phyloP scores from a whole-genome alignment of 2,888 invertebrate genomes.

The Drosophila cyrtoloma region DNA sequence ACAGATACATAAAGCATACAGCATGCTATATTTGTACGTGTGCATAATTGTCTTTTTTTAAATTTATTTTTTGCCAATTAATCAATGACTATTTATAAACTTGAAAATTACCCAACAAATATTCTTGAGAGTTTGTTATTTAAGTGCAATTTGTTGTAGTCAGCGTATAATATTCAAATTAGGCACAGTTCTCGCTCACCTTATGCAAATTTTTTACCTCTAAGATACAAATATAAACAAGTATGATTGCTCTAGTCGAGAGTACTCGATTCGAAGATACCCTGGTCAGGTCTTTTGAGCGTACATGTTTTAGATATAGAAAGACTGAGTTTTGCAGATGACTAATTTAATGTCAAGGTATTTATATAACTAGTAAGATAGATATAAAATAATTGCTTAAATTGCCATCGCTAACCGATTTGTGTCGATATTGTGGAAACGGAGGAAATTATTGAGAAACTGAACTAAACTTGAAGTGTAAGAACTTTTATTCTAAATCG shows the following conservation, averaged over 20 bases:
- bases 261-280: not conserved
- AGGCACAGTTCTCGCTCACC: conserved; percentile 50
- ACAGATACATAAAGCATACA: conserved; percentile 14
- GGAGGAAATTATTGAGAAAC: too few relatives aligned
- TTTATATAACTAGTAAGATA: too few relatives aligned
- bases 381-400: too few relatives aligned
- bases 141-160: conserved; percentile 43
- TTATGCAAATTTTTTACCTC: conserved; percentile 59
- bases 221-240: not conserved
- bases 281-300: not conserved
- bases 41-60: conserved; percentile 7
- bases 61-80: conserved; percentile 5
- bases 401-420: too few relatives aligned
- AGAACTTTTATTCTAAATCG: not conserved
- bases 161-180: conserved; percentile 14
- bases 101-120: conserved; percentile 2
- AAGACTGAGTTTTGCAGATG: too few relatives aligned
- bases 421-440: too few relatives aligned
- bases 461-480: not conserved
- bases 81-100: conserved; percentile 35
- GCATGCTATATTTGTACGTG: not conserved
- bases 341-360: not conserved
- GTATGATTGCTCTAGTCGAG: not conserved
- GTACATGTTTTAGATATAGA: not conserved
- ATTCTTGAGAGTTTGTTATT: conserved; percentile 6